These are phyloP conservation scores for Boloria euphrosyne DNA, from an alignment of 2,888 invertebrate species.

Conservation along the genomic window DNA sequence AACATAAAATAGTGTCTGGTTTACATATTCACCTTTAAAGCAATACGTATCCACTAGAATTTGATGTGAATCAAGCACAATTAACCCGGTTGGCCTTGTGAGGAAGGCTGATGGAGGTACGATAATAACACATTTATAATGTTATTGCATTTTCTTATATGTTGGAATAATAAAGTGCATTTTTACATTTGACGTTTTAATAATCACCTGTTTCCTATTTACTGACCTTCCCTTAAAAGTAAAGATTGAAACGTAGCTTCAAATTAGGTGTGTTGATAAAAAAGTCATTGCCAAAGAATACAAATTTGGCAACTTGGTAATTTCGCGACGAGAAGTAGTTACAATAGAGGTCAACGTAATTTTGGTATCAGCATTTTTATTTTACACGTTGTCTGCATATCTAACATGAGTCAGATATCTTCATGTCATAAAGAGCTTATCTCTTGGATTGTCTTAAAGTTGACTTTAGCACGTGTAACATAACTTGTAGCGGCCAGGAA, in stretches of 20 bases:
- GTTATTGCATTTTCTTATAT: constrained; percentile 41
- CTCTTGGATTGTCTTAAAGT: constrained; percentile 46
- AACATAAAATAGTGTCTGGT: constrained; percentile 21
- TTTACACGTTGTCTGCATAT: constrained; percentile 26
- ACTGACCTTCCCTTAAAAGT: constrained; percentile 23
- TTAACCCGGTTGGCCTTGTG: constrained; percentile 46
- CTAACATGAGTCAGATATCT: neutral
- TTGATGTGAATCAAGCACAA: constrained; percentile 42
- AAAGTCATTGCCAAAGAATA: neutral
- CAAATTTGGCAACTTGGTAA: neutral
- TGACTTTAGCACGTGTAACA: constrained; percentile 51
- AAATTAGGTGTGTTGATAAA: constrained; percentile 11
- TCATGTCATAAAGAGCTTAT: constrained; percentile 44
- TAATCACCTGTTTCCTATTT: constrained; percentile 39
- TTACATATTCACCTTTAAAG: constrained; percentile 37
- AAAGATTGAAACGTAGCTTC: neutral
- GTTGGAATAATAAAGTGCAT: constrained; percentile 34
- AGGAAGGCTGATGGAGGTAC: constrained; percentile 43
- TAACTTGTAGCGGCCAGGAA: constrained; percentile 57
- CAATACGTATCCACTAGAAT: constrained; percentile 37
- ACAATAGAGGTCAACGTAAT: constrained; percentile 1
- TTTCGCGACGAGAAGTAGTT: neutral
- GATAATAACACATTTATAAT: constrained; percentile 44
- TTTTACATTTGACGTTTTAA: constrained; percentile 36
- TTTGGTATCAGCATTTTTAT: constrained; percentile 3